Evolutionary conservation across 2,888 invertebrate species (phyloP).

Genomic region (Noctua fimbriata): DNA sequence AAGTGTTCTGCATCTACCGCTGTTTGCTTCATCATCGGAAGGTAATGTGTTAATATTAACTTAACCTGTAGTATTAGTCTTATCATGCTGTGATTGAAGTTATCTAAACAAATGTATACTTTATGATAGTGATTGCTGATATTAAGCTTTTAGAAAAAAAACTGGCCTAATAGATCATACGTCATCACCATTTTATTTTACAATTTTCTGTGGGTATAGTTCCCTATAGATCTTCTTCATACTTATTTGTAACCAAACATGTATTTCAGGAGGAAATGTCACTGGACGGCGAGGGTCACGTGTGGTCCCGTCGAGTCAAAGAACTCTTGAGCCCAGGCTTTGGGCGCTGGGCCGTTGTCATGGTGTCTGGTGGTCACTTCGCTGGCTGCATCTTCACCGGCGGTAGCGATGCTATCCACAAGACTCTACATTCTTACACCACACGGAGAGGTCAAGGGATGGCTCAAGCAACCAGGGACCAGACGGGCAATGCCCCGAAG

Average conservation of each 20-base stretch:
- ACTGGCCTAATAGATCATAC: not conserved
- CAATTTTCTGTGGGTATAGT: too few species aligned
- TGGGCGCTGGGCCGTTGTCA: slow-evolving; percentile 93
- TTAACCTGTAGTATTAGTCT: not conserved
- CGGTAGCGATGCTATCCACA: slow-evolving; percentile 91
- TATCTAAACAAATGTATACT: not conserved
- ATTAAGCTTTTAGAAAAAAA: not conserved
- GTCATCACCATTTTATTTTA: not conserved
- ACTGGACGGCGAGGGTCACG: slow-evolving; percentile 84
- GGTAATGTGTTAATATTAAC: slow-evolving; percentile 79
- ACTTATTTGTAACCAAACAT: not conserved
- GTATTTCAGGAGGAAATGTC: slow-evolving; percentile 86
- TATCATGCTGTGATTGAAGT: not conserved
- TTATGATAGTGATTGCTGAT: not conserved
- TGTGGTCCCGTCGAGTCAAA: slow-evolving; percentile 83
- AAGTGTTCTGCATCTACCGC: slow-evolving; percentile 94
- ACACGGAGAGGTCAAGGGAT: slow-evolving; percentile 96
- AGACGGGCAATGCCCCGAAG: slow-evolving; percentile 91
- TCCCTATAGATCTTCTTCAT: not conserved
- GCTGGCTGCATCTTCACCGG: slow-evolving; percentile 85
- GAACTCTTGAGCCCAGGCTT: slow-evolving; percentile 83
- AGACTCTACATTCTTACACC: slow-evolving; percentile 96
- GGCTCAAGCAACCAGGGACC: slow-evolving; percentile 92
- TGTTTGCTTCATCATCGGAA: slow-evolving; percentile 94
- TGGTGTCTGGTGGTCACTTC: slow-evolving; percentile 94